Base-by-base conservation (phyloP, 2,797 vertebrate genomes). In the Adrianichthys oophorus region DNA sequence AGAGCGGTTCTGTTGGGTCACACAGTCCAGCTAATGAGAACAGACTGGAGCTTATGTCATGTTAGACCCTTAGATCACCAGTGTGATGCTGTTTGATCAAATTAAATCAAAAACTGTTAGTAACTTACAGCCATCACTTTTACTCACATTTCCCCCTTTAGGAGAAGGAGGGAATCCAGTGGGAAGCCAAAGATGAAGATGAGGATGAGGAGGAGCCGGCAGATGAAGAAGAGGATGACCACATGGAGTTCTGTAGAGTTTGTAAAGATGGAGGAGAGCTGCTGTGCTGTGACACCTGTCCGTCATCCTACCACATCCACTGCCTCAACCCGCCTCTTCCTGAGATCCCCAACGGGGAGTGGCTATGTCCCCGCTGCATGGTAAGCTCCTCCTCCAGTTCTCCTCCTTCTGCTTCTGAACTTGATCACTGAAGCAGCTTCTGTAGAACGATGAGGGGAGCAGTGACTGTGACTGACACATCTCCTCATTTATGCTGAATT, bases 161-260 rank as follows among this genome's bases (percentile, higher is more conserved):
- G 98, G 98, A 99, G 91, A 99, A 99, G 77, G 98, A 99, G 79
- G 97, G 97, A 7, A 96, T 99, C 85, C 98, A 99, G 86, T 99
- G 97, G 97, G 97, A 99, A 88, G 95, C 97, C 0, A 99, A 99
- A 85, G 96, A 98, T 0, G 97, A 99, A 0, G 97, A 99, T 0
- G 96, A 98, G 0, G 97, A 98, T 0, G 97, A 98, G 10, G 97
- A 98, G 29, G 97, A 98, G 94, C 86, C 88, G 0, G 91, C 74
- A 0, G 94, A 93, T 16, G 96, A 98, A 79, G 98, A 99, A 68
- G 97, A 98, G 69, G 98, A 99, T 0, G 98, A 99, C 90, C 98
- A 99, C 89, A 96, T 99, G 97, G 98, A 99, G 83, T 99, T 99
- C 76, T 99, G 98, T 78, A 89, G 98, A 41, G 94, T 98, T 65